Conservation (phyloP, 2,113 vertebrate species). For the Zeus faber region DNA sequence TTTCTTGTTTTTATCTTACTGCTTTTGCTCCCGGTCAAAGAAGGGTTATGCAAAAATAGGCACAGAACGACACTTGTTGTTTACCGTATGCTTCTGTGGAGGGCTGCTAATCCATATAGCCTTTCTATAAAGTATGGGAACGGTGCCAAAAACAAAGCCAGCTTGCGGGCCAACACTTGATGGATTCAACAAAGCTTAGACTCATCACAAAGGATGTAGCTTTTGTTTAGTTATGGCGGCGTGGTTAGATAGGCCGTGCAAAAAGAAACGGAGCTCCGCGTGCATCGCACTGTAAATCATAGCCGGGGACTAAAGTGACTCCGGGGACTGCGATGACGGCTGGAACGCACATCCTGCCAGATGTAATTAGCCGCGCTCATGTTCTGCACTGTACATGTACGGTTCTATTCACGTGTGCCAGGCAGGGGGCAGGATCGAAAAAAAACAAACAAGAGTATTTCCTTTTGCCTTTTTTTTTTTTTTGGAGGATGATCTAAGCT, state of each 20-base stretch:
- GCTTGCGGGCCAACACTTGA: constrained; percentile 50
- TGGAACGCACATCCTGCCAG: constrained; percentile 33
- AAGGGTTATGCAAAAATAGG: constrained; percentile 25
- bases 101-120: constrained; percentile 40
- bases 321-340: constrained; percentile 13
- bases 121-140: constrained; percentile 38
- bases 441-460: background rate
- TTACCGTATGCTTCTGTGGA: constrained; percentile 30
- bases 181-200: constrained; percentile 25
- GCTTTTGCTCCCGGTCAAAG: constrained; percentile 39
- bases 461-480: constrained; percentile 19
- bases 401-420: constrained; percentile 17
- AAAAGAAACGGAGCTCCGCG: background rate
- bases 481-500: constrained; percentile 27
- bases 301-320: constrained; percentile 9
- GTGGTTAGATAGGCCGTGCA: no score
- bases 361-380: constrained; percentile 27
- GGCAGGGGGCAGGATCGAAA: constrained; percentile 19
- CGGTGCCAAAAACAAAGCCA: constrained; percentile 53
- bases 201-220: constrained; percentile 30
- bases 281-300: constrained; percentile 21
- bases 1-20: background rate
- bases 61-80: constrained; percentile 33
- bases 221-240: constrained; percentile 18
- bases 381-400: constrained; percentile 12